Percentiles rank a stretch among this genome's conserved stretches.
Conservation (phyloP, 2,888 invertebrate species). For the Heliconius aoede region DNA sequence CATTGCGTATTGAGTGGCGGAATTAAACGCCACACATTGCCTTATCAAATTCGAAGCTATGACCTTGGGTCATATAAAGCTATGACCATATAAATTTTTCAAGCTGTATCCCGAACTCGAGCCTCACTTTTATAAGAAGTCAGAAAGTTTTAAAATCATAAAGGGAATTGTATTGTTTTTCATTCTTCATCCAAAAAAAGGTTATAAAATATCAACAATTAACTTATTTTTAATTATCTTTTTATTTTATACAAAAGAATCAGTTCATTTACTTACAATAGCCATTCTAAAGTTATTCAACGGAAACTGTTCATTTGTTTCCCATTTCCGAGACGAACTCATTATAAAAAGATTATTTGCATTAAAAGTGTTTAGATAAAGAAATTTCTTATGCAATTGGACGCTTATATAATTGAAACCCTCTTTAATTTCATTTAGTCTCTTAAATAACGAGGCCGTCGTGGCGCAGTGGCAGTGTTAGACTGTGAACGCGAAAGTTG, state of each 20-base stretch:
- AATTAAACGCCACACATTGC: too few species aligned
- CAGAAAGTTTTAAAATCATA: too few species aligned
- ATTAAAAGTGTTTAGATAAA: constrained; percentile 6
- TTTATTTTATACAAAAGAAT: background rate
- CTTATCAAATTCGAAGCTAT: too few species aligned
- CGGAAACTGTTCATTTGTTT: constrained; percentile 14
- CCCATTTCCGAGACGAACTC: constrained; percentile 24
- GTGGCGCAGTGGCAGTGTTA: background rate
- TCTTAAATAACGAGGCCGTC: background rate
- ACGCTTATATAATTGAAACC: background rate
- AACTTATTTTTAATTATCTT: background rate
- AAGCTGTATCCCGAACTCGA: too few species aligned
- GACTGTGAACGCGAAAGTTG: background rate
- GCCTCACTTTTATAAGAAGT: too few species aligned
- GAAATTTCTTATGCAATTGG: constrained; percentile 8
- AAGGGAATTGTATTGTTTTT: too few species aligned
- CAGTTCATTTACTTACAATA: constrained; percentile 10
- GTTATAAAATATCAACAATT: background rate
- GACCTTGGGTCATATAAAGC: too few species aligned
- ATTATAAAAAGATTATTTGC: constrained; percentile 12
- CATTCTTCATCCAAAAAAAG: background rate
- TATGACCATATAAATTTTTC: too few species aligned
- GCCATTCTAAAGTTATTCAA: constrained; percentile 13
- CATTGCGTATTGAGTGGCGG: too few species aligned
- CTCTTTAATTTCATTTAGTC: background rate